Evolutionary conservation across 2,113 vertebrate species (phyloP).

Genomic region (Phylloscopus whistleri): DNA sequence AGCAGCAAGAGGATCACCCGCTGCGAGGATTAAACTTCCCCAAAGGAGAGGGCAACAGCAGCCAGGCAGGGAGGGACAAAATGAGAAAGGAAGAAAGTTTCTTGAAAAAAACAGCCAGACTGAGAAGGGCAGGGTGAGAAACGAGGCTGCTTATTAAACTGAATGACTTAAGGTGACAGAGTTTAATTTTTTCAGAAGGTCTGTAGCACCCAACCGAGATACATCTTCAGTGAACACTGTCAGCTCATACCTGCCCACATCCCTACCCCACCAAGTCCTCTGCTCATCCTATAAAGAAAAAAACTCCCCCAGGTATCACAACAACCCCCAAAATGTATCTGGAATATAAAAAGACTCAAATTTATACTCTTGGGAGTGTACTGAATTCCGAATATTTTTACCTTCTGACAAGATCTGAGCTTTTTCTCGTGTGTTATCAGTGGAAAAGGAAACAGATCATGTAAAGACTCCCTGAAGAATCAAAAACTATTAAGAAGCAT

Average conservation of each 20-base stretch:
- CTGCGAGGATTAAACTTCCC: rapidly evolving
- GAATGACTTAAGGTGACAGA: background rate
- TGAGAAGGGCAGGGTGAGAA: background rate
- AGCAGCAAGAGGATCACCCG: background rate
- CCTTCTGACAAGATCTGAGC: background rate
- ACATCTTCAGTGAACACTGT: background rate
- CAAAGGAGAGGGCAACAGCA: background rate
- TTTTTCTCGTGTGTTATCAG: background rate
- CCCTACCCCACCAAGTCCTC: background rate
- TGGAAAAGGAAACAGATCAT: background rate
- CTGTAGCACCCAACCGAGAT: rapidly evolving
- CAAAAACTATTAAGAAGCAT: background rate
- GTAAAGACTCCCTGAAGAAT: background rate
- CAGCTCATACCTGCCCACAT: background rate
- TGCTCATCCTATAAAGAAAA: background rate
- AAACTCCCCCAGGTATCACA: background rate
- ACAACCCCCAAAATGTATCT: background rate
- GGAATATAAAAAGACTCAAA: background rate
- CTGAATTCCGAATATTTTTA: background rate
- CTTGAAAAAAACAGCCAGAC: background rate
- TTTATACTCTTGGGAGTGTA: background rate
- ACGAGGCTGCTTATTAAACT: background rate
- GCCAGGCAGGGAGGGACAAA: background rate
- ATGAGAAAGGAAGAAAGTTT: background rate
- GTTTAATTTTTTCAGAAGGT: background rate